Base-by-base conservation (phyloP, 2,888 invertebrate genomes). In the Amphipyra tragopoginis region DNA sequence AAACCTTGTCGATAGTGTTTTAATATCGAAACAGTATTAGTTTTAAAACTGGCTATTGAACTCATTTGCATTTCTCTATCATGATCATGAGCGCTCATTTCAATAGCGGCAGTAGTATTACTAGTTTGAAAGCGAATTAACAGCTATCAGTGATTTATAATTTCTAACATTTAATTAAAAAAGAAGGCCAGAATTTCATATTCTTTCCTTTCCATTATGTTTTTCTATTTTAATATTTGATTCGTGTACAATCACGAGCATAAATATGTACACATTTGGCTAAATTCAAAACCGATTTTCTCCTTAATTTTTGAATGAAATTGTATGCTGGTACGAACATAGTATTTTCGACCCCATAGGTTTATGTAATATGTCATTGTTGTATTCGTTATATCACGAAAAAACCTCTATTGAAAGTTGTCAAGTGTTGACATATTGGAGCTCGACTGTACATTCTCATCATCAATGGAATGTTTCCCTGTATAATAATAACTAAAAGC, bases 41-140 rank as follows among this genome's bases (percentile, higher is more conserved):
- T 69, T 55, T 67, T 40, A 47, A 53, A 75, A 61, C 55, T 65
- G 43, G 43, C 36, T 53, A 8, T 49, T 57, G 36, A 52, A 14
- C 43, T 55, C n/a, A 58, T 65, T 72, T 53, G 47, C 57, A 72
- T 72, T 64, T 58, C 38, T 55, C 47, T 61, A 42, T 42, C 34
- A 36, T 36, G 29, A 29, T 7, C 5, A 42, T 42, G 40, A 51
- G 8, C 33, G 34, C 33, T 69, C 33, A 39, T 49, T 58, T 14
- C 42, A 43, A 49, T 53, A 21, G 6, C 14, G 34, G 49, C 51
- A 57, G 47, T 54, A 11, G 36, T 65, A 38, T 33, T 11, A 47
- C 58, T 40, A 57, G 60, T 57, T 62, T 52, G 43, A 55, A 57
- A 60, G 13, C 26, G 36, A 59, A 62, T 62, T 43, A 54, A 64